phyloP scores from a whole-genome alignment of 2,113 vertebrate species.

The Leucopsar rothschildi region DNA sequence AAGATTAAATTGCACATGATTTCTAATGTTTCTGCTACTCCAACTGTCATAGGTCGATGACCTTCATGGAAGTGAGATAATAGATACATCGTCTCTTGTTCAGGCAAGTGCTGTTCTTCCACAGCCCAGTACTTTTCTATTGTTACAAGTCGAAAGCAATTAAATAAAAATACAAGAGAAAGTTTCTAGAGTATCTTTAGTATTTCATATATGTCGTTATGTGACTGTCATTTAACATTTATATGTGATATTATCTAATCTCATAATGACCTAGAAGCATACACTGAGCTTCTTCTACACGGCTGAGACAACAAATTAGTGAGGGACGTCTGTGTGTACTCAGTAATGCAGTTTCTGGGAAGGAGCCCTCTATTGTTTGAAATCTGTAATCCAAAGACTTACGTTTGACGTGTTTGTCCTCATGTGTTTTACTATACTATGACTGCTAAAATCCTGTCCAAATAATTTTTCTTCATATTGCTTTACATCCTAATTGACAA shows the following conservation, averaged over 20 bases:
- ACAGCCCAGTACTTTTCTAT: slow-evolving; percentile 90
- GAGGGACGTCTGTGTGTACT: slow-evolving; percentile 22
- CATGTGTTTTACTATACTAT: not conserved
- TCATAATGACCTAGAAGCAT: slow-evolving; percentile 72
- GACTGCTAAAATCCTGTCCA: not conserved
- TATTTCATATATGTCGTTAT: slow-evolving; percentile 80
- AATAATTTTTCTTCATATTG: not conserved
- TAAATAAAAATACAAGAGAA: slow-evolving; percentile 89
- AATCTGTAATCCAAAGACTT: not conserved
- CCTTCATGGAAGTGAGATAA: slow-evolving; percentile 89
- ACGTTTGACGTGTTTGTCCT: not conserved
- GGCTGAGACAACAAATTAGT: slow-evolving; percentile 32
- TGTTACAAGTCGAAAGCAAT: slow-evolving; percentile 93
- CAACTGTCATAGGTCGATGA: slow-evolving; percentile 88
- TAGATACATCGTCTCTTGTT: slow-evolving; percentile 90
- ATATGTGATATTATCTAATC: slow-evolving; percentile 73
- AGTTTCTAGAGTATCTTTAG: slow-evolving; percentile 75
- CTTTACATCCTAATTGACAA: not conserved
- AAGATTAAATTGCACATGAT: slow-evolving; percentile 99
- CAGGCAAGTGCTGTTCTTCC: slow-evolving; percentile 76
- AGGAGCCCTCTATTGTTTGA: not conserved
- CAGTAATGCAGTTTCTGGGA: not conserved
- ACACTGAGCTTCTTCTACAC: slow-evolving; percentile 54
- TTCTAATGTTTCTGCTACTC: slow-evolving; percentile 86
- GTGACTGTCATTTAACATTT: slow-evolving; percentile 72